A percentile compares a stretch with the other conserved stretches of the same genome.
These are phyloP conservation scores for Nudaria mundana DNA, from an alignment of 2,888 invertebrate genomes.

Conservation along the genomic window DNA sequence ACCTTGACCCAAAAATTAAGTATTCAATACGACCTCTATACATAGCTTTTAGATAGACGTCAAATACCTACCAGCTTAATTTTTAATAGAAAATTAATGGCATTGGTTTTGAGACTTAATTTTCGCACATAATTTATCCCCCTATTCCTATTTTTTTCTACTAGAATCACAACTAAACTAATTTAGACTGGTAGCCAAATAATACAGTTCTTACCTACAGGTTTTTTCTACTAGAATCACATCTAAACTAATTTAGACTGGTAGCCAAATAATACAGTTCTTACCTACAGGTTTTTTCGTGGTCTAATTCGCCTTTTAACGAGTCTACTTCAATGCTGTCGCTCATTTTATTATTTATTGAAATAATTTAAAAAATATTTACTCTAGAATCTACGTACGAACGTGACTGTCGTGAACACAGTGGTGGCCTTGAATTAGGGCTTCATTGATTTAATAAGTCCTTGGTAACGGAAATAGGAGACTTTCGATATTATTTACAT, in stretches of 20 bases:
- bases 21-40: too few species aligned
- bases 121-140: too few species aligned
- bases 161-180: too few species aligned
- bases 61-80: too few species aligned
- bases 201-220: conserved; percentile 58
- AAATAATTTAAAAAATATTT: conserved; percentile 8
- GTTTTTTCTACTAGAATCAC: too few species aligned
- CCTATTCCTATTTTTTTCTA: too few species aligned
- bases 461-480: conserved; percentile 28
- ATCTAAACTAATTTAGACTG: too few species aligned
- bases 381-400: conserved; percentile 14
- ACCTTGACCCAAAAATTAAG: background rate
- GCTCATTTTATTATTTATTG: conserved; percentile 45
- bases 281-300: conserved; percentile 72
- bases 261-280: too few species aligned
- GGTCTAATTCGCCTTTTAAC: conserved; percentile 70
- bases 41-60: too few species aligned
- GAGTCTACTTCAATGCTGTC: conserved; percentile 67
- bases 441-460: conserved; percentile 40
- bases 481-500: conserved; percentile 9
- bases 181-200: too few species aligned
- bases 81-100: too few species aligned
- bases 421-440: conserved; percentile 11
- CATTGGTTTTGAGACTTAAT: too few species aligned
- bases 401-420: conserved; percentile 12